Percentiles rank a stretch among this genome's conserved stretches.
phyloP scores from a whole-genome alignment of 2,888 invertebrate genomes.

The Pilophorus perplexus region DNA sequence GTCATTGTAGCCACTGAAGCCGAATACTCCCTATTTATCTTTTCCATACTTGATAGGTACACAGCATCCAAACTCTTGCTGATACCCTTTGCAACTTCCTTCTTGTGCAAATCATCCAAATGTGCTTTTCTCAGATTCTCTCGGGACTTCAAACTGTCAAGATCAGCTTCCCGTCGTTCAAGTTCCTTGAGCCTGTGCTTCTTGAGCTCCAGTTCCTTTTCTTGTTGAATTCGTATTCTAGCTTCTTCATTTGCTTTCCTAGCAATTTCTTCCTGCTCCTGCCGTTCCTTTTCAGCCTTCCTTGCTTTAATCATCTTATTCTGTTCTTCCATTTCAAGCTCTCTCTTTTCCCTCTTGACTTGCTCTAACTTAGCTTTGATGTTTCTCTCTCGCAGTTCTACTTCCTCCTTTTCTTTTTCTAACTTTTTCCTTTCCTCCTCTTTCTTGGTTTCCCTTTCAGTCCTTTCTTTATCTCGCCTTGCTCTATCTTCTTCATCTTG shows the following conservation, averaged over 20 bases:
- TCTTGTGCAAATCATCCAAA: conserved; percentile 13
- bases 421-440: conserved; percentile 49
- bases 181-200: conserved; percentile 19
- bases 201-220: conserved; percentile 36
- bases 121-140: conserved; percentile 23
- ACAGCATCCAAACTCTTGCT: conserved; percentile 32
- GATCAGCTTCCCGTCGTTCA: conserved; percentile 16
- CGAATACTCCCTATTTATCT: conserved; percentile 39
- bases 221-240: conserved; percentile 3
- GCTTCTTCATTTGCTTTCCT: conserved; percentile 37
- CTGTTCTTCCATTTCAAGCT: conserved; percentile 32
- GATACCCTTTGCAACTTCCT: conserved; percentile 26
- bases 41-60: conserved; percentile 38
- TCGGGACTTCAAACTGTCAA: conserved; percentile 11
- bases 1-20: conserved; percentile 30
- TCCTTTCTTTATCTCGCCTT: conserved; percentile 52
- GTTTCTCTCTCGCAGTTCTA: conserved; percentile 49
- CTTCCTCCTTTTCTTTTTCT: conserved; percentile 50
- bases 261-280: conserved; percentile 45
- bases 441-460: conserved; percentile 46
- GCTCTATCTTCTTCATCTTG: conserved; percentile 49
- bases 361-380: conserved; percentile 49
- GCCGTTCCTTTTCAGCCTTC: conserved; percentile 44
- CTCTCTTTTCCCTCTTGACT: conserved; percentile 47
- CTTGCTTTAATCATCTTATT: conserved; percentile 43